These are phyloP conservation scores for Phyllotreta striolata DNA, from an alignment of 2,888 invertebrate genomes.

Conservation along the genomic window DNA sequence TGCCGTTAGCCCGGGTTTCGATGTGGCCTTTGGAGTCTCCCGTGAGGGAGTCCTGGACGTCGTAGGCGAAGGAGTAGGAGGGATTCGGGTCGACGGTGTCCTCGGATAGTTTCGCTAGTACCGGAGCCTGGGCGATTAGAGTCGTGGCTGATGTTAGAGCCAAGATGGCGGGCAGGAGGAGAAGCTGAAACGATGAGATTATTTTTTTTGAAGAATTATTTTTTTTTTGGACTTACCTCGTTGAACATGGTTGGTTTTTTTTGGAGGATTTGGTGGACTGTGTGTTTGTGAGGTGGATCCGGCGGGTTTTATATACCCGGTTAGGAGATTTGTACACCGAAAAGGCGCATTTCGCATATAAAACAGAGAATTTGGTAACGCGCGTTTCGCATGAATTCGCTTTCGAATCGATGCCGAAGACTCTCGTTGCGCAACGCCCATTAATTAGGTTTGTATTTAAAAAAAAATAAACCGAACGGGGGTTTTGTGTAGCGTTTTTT, in stretches of 20 bases:
- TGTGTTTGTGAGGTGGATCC: slow-evolving; percentile 25
- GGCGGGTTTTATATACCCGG: slow-evolving; percentile 45
- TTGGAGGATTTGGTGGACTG: slow-evolving; percentile 18
- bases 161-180: slow-evolving; percentile 15
- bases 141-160: slow-evolving; percentile 35
- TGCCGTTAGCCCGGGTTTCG: slow-evolving; percentile 67
- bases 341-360: slow-evolving; percentile 40
- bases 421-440: no score
- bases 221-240: no score
- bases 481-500: no score
- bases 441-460: no score
- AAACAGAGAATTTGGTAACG: slow-evolving; percentile 41
- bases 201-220: neutral
- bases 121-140: slow-evolving; percentile 54
- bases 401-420: no score
- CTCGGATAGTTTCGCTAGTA: slow-evolving; percentile 59
- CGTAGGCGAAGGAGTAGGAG: slow-evolving; percentile 74
- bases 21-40: slow-evolving; percentile 67
- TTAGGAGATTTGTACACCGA: slow-evolving; percentile 12
- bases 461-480: no score
- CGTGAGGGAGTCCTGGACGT: slow-evolving; percentile 72
- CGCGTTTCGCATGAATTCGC: no score
- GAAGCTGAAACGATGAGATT: slow-evolving; percentile 13
- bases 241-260: no score
- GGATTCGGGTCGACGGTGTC: slow-evolving; percentile 68